Percentiles rank a stretch among this genome's conserved stretches.
These are phyloP conservation scores for Junonia oenone DNA, from an alignment of 2,888 invertebrate genomes.

Conservation along the genomic window DNA sequence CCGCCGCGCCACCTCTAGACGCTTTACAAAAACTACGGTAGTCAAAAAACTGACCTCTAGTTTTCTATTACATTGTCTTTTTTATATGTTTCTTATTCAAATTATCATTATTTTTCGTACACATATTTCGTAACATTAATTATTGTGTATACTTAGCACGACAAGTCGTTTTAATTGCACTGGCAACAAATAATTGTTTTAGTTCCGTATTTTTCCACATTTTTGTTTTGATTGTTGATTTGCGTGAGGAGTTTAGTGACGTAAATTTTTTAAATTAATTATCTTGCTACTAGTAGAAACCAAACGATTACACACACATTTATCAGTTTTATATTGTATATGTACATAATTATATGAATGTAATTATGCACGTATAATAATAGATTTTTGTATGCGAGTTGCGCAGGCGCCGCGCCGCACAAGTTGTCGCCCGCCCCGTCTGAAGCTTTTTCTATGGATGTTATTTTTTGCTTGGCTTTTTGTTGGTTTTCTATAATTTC, in stretches of 20 bases:
- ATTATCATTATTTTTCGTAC: neutral
- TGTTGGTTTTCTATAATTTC: conserved; percentile 74
- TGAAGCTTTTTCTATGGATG: conserved; percentile 40
- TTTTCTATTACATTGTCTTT: conserved; percentile 13
- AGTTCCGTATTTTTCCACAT: neutral
- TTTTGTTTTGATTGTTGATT: neutral
- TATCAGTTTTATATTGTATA: no score
- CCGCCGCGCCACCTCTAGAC: conserved; percentile 38
- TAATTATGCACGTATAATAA: neutral
- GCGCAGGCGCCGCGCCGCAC: conserved; percentile 52
- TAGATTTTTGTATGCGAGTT: no score
- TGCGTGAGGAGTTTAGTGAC: neutral
- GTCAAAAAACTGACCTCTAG: conserved; percentile 49
- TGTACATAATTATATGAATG: no score
- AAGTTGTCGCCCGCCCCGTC: conserved; percentile 44
- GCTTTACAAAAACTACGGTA: conserved; percentile 55
- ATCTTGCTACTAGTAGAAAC: neutral
- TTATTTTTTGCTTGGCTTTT: conserved; percentile 61
- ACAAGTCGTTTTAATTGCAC: neutral
- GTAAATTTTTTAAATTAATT: neutral
- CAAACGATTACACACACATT: neutral
- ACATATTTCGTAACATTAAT: conserved; percentile 1
- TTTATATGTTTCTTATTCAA: conserved; percentile 3
- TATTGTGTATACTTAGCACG: neutral
- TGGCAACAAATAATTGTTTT: no score